A percentile compares a stretch with the other conserved stretches of the same genome.
Conservation (phyloP, 2,888 invertebrate genomes). For the Sminthurides aquaticus region DNA sequence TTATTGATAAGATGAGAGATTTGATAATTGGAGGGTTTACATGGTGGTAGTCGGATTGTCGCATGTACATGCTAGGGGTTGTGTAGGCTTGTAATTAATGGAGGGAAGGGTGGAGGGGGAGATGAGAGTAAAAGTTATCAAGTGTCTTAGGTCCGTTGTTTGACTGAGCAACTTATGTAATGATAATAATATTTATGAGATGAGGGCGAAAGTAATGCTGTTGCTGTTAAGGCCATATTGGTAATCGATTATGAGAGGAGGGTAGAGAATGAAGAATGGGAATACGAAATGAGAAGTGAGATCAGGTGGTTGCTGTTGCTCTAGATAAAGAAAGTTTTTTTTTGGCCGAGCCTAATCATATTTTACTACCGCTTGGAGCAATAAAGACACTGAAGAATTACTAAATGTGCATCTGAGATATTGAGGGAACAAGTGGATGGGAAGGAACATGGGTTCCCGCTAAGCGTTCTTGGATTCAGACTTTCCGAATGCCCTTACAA, state of each 20-base stretch:
- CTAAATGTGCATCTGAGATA: too few relatives aligned
- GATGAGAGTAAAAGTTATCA: too few relatives aligned
- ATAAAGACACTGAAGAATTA: too few relatives aligned
- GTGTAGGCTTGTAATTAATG: slow-evolving; percentile 5
- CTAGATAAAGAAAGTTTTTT: neutral
- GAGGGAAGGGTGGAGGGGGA: neutral
- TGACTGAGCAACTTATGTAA: neutral
- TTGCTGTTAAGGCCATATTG: neutral
- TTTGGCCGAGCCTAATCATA: neutral
- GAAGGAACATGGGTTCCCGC: too few relatives aligned
- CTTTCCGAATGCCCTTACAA: too few relatives aligned
- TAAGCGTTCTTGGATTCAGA: too few relatives aligned
- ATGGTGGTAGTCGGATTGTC: too few relatives aligned
- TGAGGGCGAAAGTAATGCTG: slow-evolving; percentile 3
- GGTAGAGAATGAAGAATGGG: neutral
- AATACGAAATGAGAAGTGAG: neutral
- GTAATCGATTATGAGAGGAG: slow-evolving; percentile 1
- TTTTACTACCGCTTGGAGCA: neutral
- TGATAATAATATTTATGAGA: neutral
- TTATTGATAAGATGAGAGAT: slow-evolving; percentile 1
- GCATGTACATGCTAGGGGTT: too few relatives aligned
- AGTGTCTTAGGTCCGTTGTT: neutral
- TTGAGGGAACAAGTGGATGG: too few relatives aligned
- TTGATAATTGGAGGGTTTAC: neutral
- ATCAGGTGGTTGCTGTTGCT: neutral